phyloP scores from a whole-genome alignment of 2,888 invertebrate species.

The Cistogaster globosa region DNA sequence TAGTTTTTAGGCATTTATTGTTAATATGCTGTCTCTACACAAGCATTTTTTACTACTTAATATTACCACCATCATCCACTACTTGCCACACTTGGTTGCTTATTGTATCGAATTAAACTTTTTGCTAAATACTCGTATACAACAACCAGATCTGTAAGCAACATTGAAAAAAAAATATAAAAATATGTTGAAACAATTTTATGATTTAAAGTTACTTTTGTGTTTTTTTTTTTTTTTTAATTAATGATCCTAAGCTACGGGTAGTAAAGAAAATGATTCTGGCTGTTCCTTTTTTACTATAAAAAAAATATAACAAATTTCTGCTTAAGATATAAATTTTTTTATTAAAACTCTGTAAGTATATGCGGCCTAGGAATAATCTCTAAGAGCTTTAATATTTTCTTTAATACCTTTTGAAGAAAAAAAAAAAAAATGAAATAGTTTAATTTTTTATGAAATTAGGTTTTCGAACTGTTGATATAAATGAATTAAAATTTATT shows the following conservation, averaged over 20 bases:
- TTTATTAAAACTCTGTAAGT: neutral
- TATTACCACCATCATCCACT: constrained; percentile 38
- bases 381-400: neutral
- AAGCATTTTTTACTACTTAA: constrained; percentile 37
- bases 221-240: constrained; percentile 48
- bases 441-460: no score
- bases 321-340: constrained; percentile 50
- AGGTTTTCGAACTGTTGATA: no score
- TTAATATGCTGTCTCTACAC: constrained; percentile 30
- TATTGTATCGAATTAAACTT: constrained; percentile 8
- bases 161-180: neutral
- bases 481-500: no score
- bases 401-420: constrained; percentile 11
- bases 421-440: neutral
- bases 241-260: constrained; percentile 67
- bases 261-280: constrained; percentile 64
- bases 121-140: constrained; percentile 10
- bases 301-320: constrained; percentile 52
- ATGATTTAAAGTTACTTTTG: constrained; percentile 54
- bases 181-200: constrained; percentile 25
- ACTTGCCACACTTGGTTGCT: constrained; percentile 67
- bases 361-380: constrained; percentile 25
- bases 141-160: constrained; percentile 9
- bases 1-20: no score
- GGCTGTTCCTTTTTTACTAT: constrained; percentile 19